Conservation (phyloP, 2,797 vertebrate species). For the Sarcoramphus papa region DNA sequence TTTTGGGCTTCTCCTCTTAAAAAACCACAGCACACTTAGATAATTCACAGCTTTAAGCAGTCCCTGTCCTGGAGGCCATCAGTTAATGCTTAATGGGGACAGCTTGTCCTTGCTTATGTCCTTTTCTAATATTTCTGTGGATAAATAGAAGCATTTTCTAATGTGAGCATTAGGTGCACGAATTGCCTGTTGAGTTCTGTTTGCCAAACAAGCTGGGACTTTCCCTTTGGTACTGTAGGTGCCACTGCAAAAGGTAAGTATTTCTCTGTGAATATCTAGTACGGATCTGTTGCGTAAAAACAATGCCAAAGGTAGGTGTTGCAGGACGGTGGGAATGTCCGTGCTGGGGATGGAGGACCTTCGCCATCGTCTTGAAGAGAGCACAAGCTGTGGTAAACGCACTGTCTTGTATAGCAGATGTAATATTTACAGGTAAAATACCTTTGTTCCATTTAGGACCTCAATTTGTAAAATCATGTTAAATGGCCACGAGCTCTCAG, state of each 20-base stretch:
- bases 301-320: background rate
- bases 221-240: background rate
- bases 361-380: background rate
- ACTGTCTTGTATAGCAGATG: fast-evolving
- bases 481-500: background rate
- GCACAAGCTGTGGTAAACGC: fast-evolving
- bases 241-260: background rate
- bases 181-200: background rate
- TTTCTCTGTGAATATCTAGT: background rate
- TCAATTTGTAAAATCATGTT: background rate
- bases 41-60: background rate
- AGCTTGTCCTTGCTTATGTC: background rate
- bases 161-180: background rate
- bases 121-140: background rate
- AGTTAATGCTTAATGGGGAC: background rate
- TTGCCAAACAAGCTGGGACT: background rate
- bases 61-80: background rate
- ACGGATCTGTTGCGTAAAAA: background rate
- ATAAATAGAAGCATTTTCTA: background rate
- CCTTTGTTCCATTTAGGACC: background rate
- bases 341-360: background rate
- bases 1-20: background rate
- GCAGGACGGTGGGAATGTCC: background rate
- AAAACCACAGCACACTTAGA: background rate
- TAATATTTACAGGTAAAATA: background rate